A percentile compares a stretch with the other conserved stretches of the same genome.
phyloP scores from a whole-genome alignment of 2,797 vertebrate species.

The Sebastes jordani region DNA sequence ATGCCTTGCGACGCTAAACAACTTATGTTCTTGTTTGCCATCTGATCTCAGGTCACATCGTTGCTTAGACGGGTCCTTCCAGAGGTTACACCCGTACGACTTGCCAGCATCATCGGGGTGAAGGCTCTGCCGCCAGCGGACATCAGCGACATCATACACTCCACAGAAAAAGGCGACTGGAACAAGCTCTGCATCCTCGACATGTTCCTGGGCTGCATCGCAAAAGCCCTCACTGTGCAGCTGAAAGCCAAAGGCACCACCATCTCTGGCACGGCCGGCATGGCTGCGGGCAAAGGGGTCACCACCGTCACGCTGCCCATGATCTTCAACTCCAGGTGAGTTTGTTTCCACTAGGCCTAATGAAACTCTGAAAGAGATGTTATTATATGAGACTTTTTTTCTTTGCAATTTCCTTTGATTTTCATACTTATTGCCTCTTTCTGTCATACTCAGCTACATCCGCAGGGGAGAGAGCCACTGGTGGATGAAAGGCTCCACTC shows the following conservation, averaged over 20 bases:
- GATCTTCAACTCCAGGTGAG: conserved; percentile 99
- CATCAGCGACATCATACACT: conserved; percentile 99
- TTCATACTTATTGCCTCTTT: neutral
- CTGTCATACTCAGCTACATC: conserved; percentile 86
- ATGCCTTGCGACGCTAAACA: neutral
- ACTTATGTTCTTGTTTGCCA: neutral
- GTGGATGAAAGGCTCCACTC: conserved; percentile 99
- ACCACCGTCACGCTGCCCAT: conserved; percentile 98
- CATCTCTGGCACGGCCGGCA: conserved; percentile 93
- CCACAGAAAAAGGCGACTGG: conserved; percentile 98
- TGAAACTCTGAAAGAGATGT: neutral
- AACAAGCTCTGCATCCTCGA: conserved; percentile 97
- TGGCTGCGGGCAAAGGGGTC: conserved; percentile 94
- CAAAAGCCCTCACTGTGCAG: conserved; percentile 98
- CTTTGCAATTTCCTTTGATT: neutral
- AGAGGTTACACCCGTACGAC: conserved; percentile 94
- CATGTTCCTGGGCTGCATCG: conserved; percentile 99
- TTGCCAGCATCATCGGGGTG: conserved; percentile 98
- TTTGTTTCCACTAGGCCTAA: neutral
- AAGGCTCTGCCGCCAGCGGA: conserved; percentile 97
- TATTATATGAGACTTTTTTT: neutral
- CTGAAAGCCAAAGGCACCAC: conserved; percentile 98
- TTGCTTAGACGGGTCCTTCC: conserved; percentile 95
- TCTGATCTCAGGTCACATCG: conserved; percentile 89
- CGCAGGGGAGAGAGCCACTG: conserved; percentile 98